Percentiles rank a stretch among this genome's conserved stretches.
Conservation (phyloP, 2,797 vertebrate species). For the Meda fulgida region DNA sequence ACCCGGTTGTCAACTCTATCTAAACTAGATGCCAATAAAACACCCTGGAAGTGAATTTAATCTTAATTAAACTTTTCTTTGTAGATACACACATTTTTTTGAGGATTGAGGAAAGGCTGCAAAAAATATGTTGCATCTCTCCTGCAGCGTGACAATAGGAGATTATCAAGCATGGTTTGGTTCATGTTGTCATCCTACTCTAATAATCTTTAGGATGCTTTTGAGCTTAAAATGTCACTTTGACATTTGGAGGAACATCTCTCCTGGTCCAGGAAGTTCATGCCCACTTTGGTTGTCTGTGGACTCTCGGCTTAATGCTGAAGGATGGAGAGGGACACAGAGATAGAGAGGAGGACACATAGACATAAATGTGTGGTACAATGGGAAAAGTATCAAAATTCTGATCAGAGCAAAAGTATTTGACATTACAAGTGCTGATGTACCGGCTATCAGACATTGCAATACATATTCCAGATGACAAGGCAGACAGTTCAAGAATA, state of each 20-base stretch:
- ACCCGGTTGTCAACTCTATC: constrained; percentile 8
- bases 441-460: constrained; percentile 20
- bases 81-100: neutral
- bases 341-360: neutral
- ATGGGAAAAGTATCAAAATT: constrained; percentile 33
- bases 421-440: constrained; percentile 31
- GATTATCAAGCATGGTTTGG: constrained; percentile 52
- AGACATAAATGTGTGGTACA: neutral
- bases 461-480: constrained; percentile 26
- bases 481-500: constrained; percentile 8
- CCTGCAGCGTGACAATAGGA: constrained; percentile 45
- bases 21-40: constrained; percentile 19
- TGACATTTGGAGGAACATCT: constrained; percentile 60
- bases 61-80: constrained; percentile 33
- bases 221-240: constrained; percentile 56
- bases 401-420: constrained; percentile 16
- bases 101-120: neutral
- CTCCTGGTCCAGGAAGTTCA: constrained; percentile 47
- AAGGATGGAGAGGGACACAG: neutral
- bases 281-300: constrained; percentile 26
- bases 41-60: constrained; percentile 8
- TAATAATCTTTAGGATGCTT: constrained; percentile 55
- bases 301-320: constrained; percentile 1
- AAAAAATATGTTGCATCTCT: constrained; percentile 23
- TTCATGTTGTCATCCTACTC: constrained; percentile 55